These are phyloP conservation scores for Bicyclus anynana DNA, from an alignment of 1,140 invertebrate genomes.

Conservation along the genomic window DNA sequence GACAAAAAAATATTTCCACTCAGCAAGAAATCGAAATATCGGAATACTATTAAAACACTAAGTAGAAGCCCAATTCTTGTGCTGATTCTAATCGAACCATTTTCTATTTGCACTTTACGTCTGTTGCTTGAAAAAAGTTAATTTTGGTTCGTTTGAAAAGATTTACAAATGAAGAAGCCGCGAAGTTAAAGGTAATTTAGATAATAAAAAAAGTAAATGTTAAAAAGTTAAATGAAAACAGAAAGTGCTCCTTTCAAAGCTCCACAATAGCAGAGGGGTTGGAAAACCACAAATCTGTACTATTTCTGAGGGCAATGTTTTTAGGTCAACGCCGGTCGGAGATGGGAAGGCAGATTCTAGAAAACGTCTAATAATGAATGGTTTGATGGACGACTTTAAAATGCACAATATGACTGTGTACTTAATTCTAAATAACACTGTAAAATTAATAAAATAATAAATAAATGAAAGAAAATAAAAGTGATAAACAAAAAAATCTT, in stretches of 20 bases:
- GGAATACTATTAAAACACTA: too few relatives aligned
- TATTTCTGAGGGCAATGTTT: constrained; percentile 18
- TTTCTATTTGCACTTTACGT: neutral
- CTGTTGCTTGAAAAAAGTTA: neutral
- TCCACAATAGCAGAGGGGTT: constrained; percentile 20
- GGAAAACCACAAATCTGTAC: constrained; percentile 28
- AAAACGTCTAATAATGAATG: constrained; percentile 24
- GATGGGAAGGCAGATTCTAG: constrained; percentile 18
- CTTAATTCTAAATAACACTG: too few relatives aligned
- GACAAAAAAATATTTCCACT: too few relatives aligned
- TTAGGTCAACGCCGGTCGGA: constrained; percentile 25
- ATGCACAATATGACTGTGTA: too few relatives aligned
- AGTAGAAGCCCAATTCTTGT: too few relatives aligned
- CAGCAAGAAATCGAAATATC: too few relatives aligned
- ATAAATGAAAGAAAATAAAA: too few relatives aligned
- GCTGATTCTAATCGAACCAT: neutral
- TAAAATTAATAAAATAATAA: too few relatives aligned
- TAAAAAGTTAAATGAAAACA: constrained; percentile 15
- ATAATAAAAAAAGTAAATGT: constrained; percentile 8
- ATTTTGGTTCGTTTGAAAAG: neutral
- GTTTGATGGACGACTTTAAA: constrained; percentile 1
- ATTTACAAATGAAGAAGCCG: neutral
- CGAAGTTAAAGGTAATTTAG: neutral
- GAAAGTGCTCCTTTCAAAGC: constrained; percentile 20
- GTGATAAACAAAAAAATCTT: too few relatives aligned